Conservation (phyloP, 2,888 invertebrate species). For the Frankliniella intonsa region DNA sequence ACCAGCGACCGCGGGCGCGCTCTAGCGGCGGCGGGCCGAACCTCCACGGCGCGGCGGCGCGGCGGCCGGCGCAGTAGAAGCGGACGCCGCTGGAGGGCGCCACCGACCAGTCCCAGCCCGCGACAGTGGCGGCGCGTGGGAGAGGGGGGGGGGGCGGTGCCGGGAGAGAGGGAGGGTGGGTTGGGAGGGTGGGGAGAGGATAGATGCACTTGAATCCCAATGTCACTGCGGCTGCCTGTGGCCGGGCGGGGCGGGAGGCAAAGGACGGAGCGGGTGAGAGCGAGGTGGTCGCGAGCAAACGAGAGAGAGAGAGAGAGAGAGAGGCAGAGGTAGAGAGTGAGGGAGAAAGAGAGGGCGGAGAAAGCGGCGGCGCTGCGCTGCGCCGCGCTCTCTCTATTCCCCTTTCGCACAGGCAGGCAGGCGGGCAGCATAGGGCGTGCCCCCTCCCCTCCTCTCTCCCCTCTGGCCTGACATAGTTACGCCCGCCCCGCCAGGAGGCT, state of each 20-base stretch:
- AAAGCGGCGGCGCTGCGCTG: not conserved
- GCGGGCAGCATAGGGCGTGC: too few relatives aligned
- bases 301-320: not conserved
- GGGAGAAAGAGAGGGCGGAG: not conserved
- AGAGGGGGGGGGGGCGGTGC: not conserved
- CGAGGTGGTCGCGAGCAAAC: not conserved
- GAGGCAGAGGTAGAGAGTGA: not conserved
- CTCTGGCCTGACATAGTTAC: not conserved
- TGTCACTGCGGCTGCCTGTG: not conserved
- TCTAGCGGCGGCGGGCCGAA: not conserved
- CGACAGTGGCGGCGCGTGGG: not conserved
- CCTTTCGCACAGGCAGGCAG: too few relatives aligned
- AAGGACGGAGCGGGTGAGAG: not conserved
- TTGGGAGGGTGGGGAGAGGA: not conserved
- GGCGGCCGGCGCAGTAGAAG: not conserved
- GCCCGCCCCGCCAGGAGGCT: not conserved
- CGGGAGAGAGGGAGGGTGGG: not conserved
- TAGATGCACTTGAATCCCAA: constrained; percentile 1
- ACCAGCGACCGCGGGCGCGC: not conserved
- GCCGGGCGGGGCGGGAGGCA: not conserved
- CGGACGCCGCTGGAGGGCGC: constrained; percentile 21
- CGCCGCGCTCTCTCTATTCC: too few relatives aligned
- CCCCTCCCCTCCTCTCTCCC: not conserved
- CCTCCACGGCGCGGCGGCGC: not conserved
- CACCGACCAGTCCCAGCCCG: not conserved